Base-by-base conservation (phyloP, 2,888 invertebrate genomes). In the Nymphalis urticae region DNA sequence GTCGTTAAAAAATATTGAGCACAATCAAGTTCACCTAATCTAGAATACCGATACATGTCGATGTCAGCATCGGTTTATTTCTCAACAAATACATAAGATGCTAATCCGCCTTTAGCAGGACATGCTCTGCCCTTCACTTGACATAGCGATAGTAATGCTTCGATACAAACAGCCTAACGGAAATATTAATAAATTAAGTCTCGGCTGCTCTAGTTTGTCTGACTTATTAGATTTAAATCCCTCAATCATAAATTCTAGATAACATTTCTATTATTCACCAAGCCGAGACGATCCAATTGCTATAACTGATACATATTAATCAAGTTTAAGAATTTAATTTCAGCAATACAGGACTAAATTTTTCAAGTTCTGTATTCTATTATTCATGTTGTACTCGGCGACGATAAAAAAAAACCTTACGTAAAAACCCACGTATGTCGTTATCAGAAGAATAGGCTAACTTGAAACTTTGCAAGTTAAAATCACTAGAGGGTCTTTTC, bases 41-140 rank as follows among this genome's bases (percentile, higher is more conserved):
- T 24, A 60, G 51, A n/a, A 59, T 60, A 50, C 17, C 8, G 47
- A 60, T 32, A 36, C 21, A 42, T 9, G n/a, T 42, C 16, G 13
- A 32, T 56, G 32, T 32, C n/a, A n/a, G 32, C 32, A n/a, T 54
- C 60, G 63, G 61, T 68, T 68, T 68, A 68, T 71, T 54, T 66
- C 54, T 63, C 64, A 51, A 65, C 64, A 67, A 62, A 67, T 54
- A 65, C 64, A 71, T 68, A 71, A 64, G 62, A 68, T 70, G 64
- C 61, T 48, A 64, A 62, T 21, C 59, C 51, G 64, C 50, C 50
- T 58, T 51, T 27, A 48, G 62, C 27, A 63, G 67, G 62, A 63
- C 61, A 58, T 42, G 64, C 48, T 32, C 32, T 63, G 64, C 67
- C 64, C 64, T 62, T 67, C 64, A 62, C 64, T 64, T 53, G 66